Percentiles rank a stretch among this genome's conserved stretches.
Evolutionary conservation across 2,113 vertebrate species (phyloP).

Genomic region (Deroptyus accipitrinus): DNA sequence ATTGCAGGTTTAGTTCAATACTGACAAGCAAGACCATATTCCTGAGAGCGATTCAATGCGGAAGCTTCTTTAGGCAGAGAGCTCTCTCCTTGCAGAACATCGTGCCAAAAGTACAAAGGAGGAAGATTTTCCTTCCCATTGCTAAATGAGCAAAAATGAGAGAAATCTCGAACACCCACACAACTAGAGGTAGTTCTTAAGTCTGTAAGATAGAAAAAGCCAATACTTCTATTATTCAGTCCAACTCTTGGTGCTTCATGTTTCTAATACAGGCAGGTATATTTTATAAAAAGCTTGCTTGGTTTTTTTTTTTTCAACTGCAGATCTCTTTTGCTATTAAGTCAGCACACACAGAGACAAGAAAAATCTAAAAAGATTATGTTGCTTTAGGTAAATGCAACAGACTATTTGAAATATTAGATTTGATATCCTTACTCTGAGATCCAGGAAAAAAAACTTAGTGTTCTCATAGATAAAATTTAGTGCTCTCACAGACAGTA

Average conservation of each 20-base stretch:
- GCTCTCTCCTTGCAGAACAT: background rate
- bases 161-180: slow-evolving; percentile 17
- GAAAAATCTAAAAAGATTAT: background rate
- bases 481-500: background rate
- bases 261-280: background rate
- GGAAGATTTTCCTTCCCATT: background rate
- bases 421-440: background rate
- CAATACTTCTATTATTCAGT: background rate
- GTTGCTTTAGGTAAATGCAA: background rate
- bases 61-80: background rate
- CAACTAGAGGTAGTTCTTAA: background rate
- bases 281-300: background rate
- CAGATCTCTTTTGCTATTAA: background rate
- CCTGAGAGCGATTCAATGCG: background rate
- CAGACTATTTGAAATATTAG: background rate
- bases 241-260: background rate
- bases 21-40: background rate
- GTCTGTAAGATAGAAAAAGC: background rate
- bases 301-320: background rate
- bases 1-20: background rate
- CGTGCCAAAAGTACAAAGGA: background rate
- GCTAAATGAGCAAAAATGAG: slow-evolving; percentile 10
- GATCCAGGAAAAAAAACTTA: background rate
- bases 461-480: background rate
- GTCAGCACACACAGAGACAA: background rate